Base-by-base conservation (phyloP, 2,888 invertebrate species). In the Callyntrura sp. region DNA sequence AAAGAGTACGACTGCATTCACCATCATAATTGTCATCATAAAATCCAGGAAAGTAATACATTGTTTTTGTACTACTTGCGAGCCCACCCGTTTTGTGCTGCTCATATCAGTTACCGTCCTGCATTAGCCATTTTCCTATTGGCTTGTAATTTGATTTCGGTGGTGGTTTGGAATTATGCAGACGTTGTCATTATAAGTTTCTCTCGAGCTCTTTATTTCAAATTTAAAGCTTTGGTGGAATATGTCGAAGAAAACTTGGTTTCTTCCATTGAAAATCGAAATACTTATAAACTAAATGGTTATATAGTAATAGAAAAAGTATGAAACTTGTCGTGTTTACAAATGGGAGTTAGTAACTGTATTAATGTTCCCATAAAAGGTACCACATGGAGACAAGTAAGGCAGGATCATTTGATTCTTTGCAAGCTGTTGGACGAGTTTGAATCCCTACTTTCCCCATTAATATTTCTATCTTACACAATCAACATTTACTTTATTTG, bases 391-490 rank as follows among this genome's bases (percentile, higher is more conserved):
- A 35, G 87, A 6, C 87, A 92, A 73, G 91, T 92, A 1, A 85
- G 93, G 17, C 79, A 68, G 45, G 91, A 93, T 60, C 92, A 93
- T 81, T 82, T 93, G 68, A 90, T 85, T 9, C 65, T 92, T 9
- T 91, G 90, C 14, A 90, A 91, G 55, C 86, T 93, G 3, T 20
- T 93, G 20, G 91, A 92, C 35, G 91, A 91, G 2, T 81, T 92
- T 20, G 92, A 93, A 43, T 83, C 79, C 5, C 83, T 92, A 28
- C 73, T 93, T 0, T 93, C 93, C 0, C 93, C 93, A 3, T 48
- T 93, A 2, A 88, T 93, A n/a, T 92, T 93, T 23, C 45, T 92
- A 0, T 92, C 93, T 5, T 93, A 90, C 57, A 62, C 90, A 20
- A 57, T 89, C 14, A 92, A 91, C 51, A 91, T 91, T 4, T 92